Base-by-base conservation (phyloP, 2,797 vertebrate species). In the Oophaga sylvatica region DNA sequence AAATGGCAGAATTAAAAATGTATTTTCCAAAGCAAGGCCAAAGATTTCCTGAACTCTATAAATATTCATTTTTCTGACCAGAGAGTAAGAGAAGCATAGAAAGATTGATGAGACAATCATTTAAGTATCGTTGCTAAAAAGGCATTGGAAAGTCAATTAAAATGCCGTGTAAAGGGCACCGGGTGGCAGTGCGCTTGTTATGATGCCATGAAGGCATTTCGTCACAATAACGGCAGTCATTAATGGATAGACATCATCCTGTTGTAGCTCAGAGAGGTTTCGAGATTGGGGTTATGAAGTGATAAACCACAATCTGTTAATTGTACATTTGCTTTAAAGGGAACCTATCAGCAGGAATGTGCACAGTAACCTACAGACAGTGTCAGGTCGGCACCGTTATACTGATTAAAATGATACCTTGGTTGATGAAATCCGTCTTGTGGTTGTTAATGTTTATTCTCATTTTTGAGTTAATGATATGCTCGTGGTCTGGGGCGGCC, bases 1-100 rank as follows among this genome's bases (percentile, higher is more conserved):
- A 53, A 76, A 62, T 41, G 22, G 60, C 17, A 6, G 60, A 78
- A 77, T 85, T 85, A 76, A 85, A 85, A 29, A 77, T 26, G 57
- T 78, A 56, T 85, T 65, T 63, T 77, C n/a, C 12, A 12, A 59
- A 76, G 71, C 57, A 48, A 84, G 70, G 71, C 20, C 71, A 63
- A 48, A 45, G 83, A 75, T 75, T 45, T 76, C 75, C 56, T 76
- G 73, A 71, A 62, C 77, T 59, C 77, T 59, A 86, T 80, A 86
- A 86, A 71, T 86, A 86, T 80, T 80, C 53, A 86, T 71, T 35
- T n/a, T 22, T 70, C 31, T 60, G 77, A 68, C 85, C 79, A 76
- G 26, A 35, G 31, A 53, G 22, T 11, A 65, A 82, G 31, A 56
- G 9, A 2, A 15, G 45, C 59, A 80, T 41, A 62, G 60, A 65